Evolutionary conservation across 2,113 vertebrate genomes (phyloP).

Genomic region (Nyctibius bracteatus): DNA sequence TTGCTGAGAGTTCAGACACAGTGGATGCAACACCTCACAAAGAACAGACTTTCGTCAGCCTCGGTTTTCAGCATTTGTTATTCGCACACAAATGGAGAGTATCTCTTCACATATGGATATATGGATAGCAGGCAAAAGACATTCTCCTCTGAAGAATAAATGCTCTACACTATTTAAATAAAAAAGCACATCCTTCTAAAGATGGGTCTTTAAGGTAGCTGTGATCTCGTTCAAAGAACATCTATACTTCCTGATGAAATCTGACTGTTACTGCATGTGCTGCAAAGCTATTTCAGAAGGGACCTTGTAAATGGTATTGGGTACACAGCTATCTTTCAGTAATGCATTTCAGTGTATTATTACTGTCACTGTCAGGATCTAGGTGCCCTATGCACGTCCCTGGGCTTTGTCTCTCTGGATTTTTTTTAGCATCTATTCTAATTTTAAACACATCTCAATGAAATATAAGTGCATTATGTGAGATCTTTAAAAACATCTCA

Average conservation of each 20-base stretch:
- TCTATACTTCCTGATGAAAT: neutral
- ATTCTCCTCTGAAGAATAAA: neutral
- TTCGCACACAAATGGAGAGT: neutral
- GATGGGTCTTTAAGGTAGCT: neutral
- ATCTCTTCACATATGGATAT: neutral
- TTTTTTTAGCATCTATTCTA: neutral
- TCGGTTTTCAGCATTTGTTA: neutral
- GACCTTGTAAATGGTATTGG: neutral
- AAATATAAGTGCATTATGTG: neutral
- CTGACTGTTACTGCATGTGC: neutral
- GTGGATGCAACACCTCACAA: neutral
- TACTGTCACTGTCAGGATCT: neutral
- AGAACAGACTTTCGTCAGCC: neutral
- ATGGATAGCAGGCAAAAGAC: neutral
- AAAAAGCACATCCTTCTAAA: neutral
- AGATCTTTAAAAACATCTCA: neutral
- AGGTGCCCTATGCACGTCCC: neutral
- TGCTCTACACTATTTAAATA: neutral
- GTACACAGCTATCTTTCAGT: neutral
- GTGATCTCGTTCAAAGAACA: neutral
- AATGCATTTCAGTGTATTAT: neutral
- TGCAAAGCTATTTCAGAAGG: neutral
- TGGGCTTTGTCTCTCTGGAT: neutral
- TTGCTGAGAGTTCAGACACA: neutral
- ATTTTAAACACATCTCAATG: neutral